Evolutionary conservation across 2,888 invertebrate genomes (phyloP).

Genomic region (Cyrtodaria siliqua): DNA sequence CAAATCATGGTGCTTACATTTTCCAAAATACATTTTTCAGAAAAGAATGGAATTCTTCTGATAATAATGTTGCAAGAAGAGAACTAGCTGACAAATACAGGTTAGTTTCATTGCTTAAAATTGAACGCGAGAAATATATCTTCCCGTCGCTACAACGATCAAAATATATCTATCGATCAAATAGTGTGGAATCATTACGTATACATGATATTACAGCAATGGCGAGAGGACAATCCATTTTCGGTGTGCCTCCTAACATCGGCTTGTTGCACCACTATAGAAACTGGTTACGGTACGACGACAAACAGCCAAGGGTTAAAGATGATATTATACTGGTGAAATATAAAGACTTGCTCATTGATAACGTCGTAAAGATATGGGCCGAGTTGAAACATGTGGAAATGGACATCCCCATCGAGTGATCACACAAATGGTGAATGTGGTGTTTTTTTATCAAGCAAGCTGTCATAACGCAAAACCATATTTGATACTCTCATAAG

Average conservation of each 20-base stretch:
- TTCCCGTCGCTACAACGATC: background rate
- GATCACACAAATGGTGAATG: no score
- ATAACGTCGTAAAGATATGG: constrained; percentile 1
- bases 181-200: background rate
- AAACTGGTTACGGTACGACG: constrained; percentile 14
- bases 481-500: no score
- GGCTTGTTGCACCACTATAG: constrained; percentile 23
- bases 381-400: constrained; percentile 1
- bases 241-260: background rate
- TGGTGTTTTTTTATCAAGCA: no score
- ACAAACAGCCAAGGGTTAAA: background rate
- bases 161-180: constrained; percentile 10
- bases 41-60: no score
- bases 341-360: constrained; percentile 12
- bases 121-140: constrained; percentile 6
- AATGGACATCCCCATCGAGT: constrained; percentile 18
- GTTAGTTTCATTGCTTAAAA: constrained; percentile 8
- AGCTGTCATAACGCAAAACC: no score
- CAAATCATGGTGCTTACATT: no score
- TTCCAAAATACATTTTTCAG: no score
- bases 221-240: background rate
- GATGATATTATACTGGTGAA: constrained; percentile 14
- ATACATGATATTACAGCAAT: constrained; percentile 1
- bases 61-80: no score
- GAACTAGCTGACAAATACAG: constrained; percentile 10